Evolutionary conservation across 1,140 invertebrate species (phyloP).

Genomic region (Drosophila insularis): DNA sequence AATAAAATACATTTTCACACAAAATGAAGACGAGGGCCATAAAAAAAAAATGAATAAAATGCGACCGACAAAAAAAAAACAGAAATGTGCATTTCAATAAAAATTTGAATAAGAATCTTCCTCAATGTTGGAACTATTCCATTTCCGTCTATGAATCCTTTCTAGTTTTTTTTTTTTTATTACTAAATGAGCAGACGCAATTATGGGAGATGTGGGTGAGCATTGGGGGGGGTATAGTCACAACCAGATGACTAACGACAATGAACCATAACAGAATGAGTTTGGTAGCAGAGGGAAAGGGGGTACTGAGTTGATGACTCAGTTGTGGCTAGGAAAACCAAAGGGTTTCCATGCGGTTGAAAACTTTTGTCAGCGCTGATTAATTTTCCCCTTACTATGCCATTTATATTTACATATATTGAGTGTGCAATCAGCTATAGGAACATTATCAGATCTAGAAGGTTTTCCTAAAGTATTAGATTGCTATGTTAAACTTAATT

Average conservation of each 20-base stretch:
- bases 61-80: neutral
- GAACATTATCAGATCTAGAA: no score
- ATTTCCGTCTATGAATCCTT: conserved; percentile 33
- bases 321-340: neutral
- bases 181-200: conserved; percentile 67
- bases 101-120: conserved; percentile 47
- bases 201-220: conserved; percentile 36
- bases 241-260: conserved; percentile 58
- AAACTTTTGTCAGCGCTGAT: neutral
- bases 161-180: conserved; percentile 43
- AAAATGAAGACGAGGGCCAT: neutral
- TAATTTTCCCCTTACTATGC: neutral
- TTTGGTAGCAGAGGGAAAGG: neutral
- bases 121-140: conserved; percentile 3
- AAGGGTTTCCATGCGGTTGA: neutral
- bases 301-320: conserved; percentile 31
- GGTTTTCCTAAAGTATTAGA: no score
- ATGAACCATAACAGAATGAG: conserved; percentile 13
- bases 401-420: neutral
- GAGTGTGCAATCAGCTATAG: no score
- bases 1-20: conserved; percentile 7
- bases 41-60: conserved; percentile 24
- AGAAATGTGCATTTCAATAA: conserved; percentile 49
- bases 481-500: no score
- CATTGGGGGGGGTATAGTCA: neutral